Evolutionary conservation across 1,140 invertebrate species (phyloP).

Genomic region (Anadara kagoshimensis): DNA sequence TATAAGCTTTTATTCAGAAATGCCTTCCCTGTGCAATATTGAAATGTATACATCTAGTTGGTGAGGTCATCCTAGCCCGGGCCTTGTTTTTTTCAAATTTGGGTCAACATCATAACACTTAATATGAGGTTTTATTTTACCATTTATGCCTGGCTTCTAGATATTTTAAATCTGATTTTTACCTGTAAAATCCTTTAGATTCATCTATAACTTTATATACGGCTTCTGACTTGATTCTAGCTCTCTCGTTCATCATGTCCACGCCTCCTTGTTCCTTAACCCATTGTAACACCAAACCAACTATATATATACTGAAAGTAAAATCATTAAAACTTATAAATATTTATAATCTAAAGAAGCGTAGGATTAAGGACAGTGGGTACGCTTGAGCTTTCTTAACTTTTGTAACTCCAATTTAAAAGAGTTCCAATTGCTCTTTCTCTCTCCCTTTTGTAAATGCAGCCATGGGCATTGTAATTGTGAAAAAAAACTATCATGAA

Average conservation of each 20-base stretch:
- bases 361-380: not conserved
- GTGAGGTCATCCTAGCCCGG: no score
- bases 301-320: conserved; percentile 90
- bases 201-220: conserved; percentile 90
- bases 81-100: no score
- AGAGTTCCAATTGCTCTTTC: no score
- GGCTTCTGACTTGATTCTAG: conserved; percentile 83
- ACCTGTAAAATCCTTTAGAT: conserved; percentile 92
- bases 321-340: conserved; percentile 8
- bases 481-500: no score
- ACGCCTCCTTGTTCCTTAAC: conserved; percentile 91
- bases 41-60: no score
- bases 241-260: conserved; percentile 82
- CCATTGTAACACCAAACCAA: conserved; percentile 94
- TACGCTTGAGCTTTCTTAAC: not conserved
- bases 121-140: no score
- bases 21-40: no score
- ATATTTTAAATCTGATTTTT: conserved; percentile 55
- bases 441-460: no score
- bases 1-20: no score
- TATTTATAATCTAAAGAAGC: not conserved
- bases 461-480: no score
- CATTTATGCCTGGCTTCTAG: no score
- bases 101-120: no score
- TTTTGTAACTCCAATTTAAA: not conserved